Base-by-base conservation (phyloP, 1,140 invertebrate genomes). In the Drosophila subobscura region DNA sequence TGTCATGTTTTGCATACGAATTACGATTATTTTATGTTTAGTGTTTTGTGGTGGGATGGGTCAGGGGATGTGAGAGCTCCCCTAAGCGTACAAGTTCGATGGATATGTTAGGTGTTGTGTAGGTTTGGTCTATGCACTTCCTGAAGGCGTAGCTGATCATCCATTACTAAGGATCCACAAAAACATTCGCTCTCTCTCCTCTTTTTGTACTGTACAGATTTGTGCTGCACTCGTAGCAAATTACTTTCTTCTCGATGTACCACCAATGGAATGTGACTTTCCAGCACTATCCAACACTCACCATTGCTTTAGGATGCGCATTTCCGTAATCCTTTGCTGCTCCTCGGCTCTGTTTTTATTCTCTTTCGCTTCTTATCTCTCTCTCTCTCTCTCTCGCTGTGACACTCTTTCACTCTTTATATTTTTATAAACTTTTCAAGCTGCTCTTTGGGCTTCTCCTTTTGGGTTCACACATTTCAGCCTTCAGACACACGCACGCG, bases 291-390 rank as follows among this genome's bases (percentile, higher is more conserved):
- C 33, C 33, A 37, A 53, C 56, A 80, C 84, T 88, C 73, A 88
- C 84, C 84, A 88, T 79, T 84, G 84, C 72, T 88, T 88, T 46
- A 88, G 66, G 54, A 88, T 88, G 66, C 84, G 85, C 84, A 88
- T 88, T 66, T 68, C 51, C 37, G 64, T 67, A 67, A 66, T 66
- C 52, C 65, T 33, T 37, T 68, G 12, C 12, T 54, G 67, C 49
- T 47, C 29, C 42, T 41, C 29, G 59, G 5, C 56, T 12, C 22
- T 42, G 3, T 59, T 22, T 41, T 12, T 37, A 37, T 12, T 12
- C 33, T 33, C 4, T 22, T n/a, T 61, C 33, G 6, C 25, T 59
- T 16, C 25, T 25, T 53, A 16, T 58, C 2, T 56, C 42, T 41
- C 37, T 27, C 14, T 49, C 20, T 12, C 20, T 33, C 1, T 42